These are phyloP conservation scores for Oreotrochilus melanogaster DNA, from an alignment of 2,113 vertebrate species.

Conservation along the genomic window DNA sequence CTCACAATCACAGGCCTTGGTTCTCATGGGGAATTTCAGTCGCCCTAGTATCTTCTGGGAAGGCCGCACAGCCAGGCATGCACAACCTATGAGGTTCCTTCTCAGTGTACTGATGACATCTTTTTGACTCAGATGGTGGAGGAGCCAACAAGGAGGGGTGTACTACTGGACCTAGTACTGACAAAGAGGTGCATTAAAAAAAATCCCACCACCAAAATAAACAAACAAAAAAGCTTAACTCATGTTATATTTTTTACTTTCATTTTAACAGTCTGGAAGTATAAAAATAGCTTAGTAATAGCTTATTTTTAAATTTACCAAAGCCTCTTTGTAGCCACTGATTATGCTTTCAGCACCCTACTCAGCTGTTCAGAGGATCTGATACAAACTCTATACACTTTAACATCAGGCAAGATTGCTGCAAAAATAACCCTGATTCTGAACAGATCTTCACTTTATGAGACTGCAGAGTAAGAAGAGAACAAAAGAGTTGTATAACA, in stretches of 20 bases:
- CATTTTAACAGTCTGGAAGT: neutral
- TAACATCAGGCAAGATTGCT: neutral
- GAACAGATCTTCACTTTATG: neutral
- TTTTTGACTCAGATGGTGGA: too few species aligned
- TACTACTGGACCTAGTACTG: too few species aligned
- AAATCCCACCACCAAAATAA: fast-evolving
- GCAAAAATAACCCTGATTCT: neutral
- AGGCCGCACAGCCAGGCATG: too few species aligned
- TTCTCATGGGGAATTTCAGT: too few species aligned
- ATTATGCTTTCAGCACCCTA: neutral
- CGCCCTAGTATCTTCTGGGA: too few species aligned
- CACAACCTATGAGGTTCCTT: too few species aligned
- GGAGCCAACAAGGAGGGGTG: too few species aligned
- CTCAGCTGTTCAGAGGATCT: neutral
- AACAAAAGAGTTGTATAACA: neutral
- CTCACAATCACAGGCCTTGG: too few species aligned
- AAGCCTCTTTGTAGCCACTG: neutral
- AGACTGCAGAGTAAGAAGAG: neutral
- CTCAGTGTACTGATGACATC: too few species aligned
- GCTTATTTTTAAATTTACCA: neutral
- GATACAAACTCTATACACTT: neutral
- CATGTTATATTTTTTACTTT: neutral
- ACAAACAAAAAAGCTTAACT: fast-evolving
- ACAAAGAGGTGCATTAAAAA: neutral
- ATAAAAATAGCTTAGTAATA: neutral